Conservation (phyloP, 2,113 vertebrate species). For the Dipodomys ordii region DNA sequence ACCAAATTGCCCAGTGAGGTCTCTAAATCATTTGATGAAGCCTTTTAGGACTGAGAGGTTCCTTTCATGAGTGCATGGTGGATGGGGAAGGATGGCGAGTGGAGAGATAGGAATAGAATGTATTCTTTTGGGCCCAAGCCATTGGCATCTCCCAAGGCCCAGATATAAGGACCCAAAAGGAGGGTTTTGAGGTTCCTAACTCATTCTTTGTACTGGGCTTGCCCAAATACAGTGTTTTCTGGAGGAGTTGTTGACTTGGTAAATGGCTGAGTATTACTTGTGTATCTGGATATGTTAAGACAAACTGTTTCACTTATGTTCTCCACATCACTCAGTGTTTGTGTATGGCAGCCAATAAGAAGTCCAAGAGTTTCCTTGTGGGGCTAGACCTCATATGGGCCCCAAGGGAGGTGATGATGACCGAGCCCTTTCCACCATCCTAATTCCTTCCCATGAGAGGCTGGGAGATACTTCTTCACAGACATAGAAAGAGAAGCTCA, state of each 20-base stretch:
- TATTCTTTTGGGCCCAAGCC: not conserved
- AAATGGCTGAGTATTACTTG: not conserved
- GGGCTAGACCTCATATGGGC: not conserved
- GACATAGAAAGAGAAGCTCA: constrained; percentile 1
- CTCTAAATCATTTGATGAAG: not conserved
- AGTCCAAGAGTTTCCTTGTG: not conserved
- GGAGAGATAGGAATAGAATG: too few species aligned
- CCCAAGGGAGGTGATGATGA: not conserved
- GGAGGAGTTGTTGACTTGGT: not conserved
- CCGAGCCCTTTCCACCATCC: not conserved
- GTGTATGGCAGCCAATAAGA: not conserved
- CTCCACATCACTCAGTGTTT: not conserved
- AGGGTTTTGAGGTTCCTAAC: not conserved
- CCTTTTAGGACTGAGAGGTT: not conserved
- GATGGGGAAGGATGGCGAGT: not conserved
- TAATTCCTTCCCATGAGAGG: not conserved
- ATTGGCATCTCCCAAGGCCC: not conserved
- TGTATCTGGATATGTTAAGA: not conserved
- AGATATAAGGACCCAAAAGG: not conserved
- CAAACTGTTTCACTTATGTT: not conserved
- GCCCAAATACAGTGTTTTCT: not conserved
- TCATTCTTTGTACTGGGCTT: not conserved
- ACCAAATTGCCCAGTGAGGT: not conserved
- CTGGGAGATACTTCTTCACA: constrained; percentile 2
- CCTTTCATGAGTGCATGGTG: not conserved